phyloP scores from a whole-genome alignment of 1,140 invertebrate genomes.

The Zaprionus camerounensis region DNA sequence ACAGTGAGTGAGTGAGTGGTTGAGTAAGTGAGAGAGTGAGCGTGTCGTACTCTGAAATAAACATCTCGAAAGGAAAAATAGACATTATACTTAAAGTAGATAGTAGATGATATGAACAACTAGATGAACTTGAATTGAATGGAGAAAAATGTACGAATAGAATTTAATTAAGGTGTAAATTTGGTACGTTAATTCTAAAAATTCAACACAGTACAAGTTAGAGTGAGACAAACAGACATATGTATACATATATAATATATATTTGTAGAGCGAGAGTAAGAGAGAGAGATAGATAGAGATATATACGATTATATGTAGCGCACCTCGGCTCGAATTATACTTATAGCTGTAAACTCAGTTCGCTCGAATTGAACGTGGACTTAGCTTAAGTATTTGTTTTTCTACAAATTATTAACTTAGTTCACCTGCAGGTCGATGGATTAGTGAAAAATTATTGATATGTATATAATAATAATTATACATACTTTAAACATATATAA shows the following conservation, averaged over 20 bases:
- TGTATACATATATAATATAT: conserved; percentile 56
- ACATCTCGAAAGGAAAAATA: conserved; percentile 26
- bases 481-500: background rate
- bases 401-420: conserved; percentile 19
- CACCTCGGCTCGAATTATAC: background rate
- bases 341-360: background rate
- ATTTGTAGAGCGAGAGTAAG: conserved; percentile 47
- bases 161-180: conserved; percentile 67
- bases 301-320: conserved; percentile 13
- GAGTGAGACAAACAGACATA: conserved; percentile 73
- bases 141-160: conserved; percentile 61
- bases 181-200: conserved; percentile 66
- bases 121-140: conserved; percentile 62
- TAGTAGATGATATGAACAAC: conserved; percentile 47
- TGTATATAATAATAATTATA: background rate
- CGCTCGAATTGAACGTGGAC: background rate
- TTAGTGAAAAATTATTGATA: background rate
- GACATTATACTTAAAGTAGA: conserved; percentile 42
- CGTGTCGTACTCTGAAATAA: conserved; percentile 31
- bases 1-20: conserved; percentile 17
- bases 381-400: conserved; percentile 22
- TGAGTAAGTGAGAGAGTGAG: conserved; percentile 26
- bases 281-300: conserved; percentile 30
- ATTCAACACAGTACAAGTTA: conserved; percentile 74
- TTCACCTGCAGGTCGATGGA: conserved; percentile 18